Evolutionary conservation across 1,140 invertebrate species (phyloP).

Genomic region (Caenorhabditis tropicalis): DNA sequence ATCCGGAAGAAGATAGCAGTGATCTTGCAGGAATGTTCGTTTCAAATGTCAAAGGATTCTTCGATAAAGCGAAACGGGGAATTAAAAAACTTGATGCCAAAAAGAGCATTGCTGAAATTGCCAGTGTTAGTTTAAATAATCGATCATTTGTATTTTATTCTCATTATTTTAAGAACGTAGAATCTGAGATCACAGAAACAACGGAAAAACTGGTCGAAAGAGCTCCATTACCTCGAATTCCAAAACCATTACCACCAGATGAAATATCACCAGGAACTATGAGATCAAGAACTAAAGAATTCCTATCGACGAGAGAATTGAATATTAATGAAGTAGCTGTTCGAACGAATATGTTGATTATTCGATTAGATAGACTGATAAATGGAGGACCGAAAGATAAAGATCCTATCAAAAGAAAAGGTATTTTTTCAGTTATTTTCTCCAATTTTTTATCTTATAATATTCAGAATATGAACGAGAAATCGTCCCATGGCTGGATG

Average conservation of each 20-base stretch:
- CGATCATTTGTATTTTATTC: neutral
- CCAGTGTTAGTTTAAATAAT: neutral
- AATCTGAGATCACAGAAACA: neutral
- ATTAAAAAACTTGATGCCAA: slow-evolving; percentile 36
- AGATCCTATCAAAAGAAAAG: slow-evolving; percentile 84
- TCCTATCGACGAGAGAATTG: slow-evolving; percentile 80
- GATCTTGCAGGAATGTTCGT: slow-evolving; percentile 43
- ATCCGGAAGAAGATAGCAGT: slow-evolving; percentile 36
- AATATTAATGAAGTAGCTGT: slow-evolving; percentile 85
- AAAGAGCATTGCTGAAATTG: slow-evolving; percentile 28
- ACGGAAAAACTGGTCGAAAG: slow-evolving; percentile 1
- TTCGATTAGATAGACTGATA: slow-evolving; percentile 89
- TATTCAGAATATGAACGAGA: slow-evolving; percentile 79
- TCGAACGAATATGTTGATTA: slow-evolving; percentile 93
- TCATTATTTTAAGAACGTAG: neutral
- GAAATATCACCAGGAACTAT: neutral
- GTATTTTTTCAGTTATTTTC: slow-evolving; percentile 71
- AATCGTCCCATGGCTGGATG: slow-evolving; percentile 91
- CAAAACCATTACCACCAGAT: slow-evolving; percentile 14
- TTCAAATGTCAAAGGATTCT: slow-evolving; percentile 44
- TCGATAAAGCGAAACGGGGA: slow-evolving; percentile 43
- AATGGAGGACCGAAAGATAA: slow-evolving; percentile 78
- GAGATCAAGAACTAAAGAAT: slow-evolving; percentile 72
- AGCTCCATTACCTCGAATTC: slow-evolving; percentile 1
- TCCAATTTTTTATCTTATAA: neutral